Base-by-base conservation (phyloP, 2,797 vertebrate genomes). In the Erpetoichthys calabaricus region DNA sequence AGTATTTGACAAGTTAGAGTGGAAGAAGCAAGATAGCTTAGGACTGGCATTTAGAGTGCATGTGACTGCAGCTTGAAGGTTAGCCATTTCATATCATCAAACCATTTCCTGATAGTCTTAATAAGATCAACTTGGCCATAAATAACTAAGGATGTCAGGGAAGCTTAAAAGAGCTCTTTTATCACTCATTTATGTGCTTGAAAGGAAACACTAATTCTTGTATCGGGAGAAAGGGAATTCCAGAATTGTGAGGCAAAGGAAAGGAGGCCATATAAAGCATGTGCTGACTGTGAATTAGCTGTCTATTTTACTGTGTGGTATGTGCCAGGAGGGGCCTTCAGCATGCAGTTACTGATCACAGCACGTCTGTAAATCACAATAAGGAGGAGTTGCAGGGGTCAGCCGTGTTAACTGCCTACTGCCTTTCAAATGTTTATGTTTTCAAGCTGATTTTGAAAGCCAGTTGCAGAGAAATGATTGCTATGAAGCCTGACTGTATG, bases 131-230 rank as follows among this genome's bases (percentile, higher is more conserved):
- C 47, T 42, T 7, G 8, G 57, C 57, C 45, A 58, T 58, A 58
- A 58, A 58, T 58, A 58, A 52, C 57, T 58, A 45, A 42, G 8
- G 44, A 53, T 49, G 50, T 45, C 57, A 52, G n/a, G 7, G 50
- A 25, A 52, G 50, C 8, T 53, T 45, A 42, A n/a, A 45, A 45
- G 7, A 7, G 47, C 41, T 8, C 8, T 44, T 58, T 51, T 57
- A 44, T 51, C 41, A 42, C 9, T 42, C 53, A 42, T 42, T 54
- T 41, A 4, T 42, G 41, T 42, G 53, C 41, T 42, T 54, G 53
- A 54, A 54, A 54, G 53, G 53, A 54, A 54, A 43, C 53, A 42
- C 7, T 51, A 5, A 9, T 51, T 51, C 50, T 51, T 51, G 5
- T 10, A 43, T 7, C 4, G 8, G 8, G 55, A 5, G 44, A 47